Percentiles rank a stretch among this genome's conserved stretches.
Conservation (phyloP, 1,140 invertebrate genomes). For the Lutraria rhynchaena region DNA sequence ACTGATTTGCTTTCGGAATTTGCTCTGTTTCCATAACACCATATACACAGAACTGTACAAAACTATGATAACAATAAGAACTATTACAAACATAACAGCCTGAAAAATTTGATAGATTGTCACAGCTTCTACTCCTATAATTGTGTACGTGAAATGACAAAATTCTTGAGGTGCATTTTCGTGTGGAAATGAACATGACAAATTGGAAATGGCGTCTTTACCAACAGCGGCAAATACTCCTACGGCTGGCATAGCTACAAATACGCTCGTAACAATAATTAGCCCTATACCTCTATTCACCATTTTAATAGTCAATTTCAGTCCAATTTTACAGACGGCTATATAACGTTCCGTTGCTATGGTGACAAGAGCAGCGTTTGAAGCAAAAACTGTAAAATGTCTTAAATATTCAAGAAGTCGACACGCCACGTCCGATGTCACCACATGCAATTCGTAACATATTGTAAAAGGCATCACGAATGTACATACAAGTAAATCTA, state of each 20-base stretch:
- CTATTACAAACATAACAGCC: conserved; percentile 63
- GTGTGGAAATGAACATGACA: conserved; percentile 64
- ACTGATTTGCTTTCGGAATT: conserved; percentile 60
- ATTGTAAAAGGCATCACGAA: conserved; percentile 74
- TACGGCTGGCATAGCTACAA: conserved; percentile 65
- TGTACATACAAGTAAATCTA: conserved; percentile 70
- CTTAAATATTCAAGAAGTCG: conserved; percentile 68
- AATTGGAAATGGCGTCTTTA: conserved; percentile 50
- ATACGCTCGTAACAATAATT: conserved; percentile 62
- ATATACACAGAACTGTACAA: conserved; percentile 71
- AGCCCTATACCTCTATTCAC: conserved; percentile 68
- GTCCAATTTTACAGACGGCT: conserved; percentile 64
- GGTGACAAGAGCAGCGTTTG: conserved; percentile 70
- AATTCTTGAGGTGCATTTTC: conserved; percentile 49
- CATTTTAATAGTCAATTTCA: conserved; percentile 60
- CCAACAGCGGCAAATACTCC: conserved; percentile 71
- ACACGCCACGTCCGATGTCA: conserved; percentile 67
- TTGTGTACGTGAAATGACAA: conserved; percentile 72
- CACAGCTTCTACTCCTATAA: conserved; percentile 60
- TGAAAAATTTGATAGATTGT: conserved; percentile 65
- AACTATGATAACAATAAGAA: conserved; percentile 67
- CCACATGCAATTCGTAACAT: conserved; percentile 70
- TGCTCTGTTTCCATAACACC: conserved; percentile 68
- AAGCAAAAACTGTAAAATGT: conserved; percentile 67
- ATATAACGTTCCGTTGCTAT: conserved; percentile 71